Percentiles rank a stretch among this genome's conserved stretches.
phyloP scores from a whole-genome alignment of 2,797 vertebrate genomes.

The Sebastes cheni region DNA sequence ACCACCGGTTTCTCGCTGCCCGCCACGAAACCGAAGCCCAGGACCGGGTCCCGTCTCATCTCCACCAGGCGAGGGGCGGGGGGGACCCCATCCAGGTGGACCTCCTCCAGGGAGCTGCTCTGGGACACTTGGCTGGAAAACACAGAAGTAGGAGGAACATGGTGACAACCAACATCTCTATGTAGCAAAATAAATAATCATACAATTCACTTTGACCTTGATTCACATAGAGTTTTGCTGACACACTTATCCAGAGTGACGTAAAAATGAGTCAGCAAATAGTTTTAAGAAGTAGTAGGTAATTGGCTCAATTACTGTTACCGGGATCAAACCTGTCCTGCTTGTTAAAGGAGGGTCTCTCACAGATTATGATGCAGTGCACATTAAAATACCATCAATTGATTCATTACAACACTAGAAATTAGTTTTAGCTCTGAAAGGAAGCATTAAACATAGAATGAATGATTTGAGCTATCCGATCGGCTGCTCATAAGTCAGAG shows the following conservation, averaged over 20 bases:
- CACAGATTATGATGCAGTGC: neutral
- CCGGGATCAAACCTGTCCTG: neutral
- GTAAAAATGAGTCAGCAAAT: constrained; percentile 30
- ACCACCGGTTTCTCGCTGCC: constrained; percentile 98
- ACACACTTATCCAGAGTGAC: neutral
- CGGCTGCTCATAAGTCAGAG: constrained; percentile 45
- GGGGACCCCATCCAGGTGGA: constrained; percentile 89
- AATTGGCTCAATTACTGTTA: constrained; percentile 5
- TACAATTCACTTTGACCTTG: neutral
- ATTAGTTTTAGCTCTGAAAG: constrained; percentile 20
- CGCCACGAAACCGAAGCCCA: constrained; percentile 97
- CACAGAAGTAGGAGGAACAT: neutral
- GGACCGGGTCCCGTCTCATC: constrained; percentile 96
- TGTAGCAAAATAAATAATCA: neutral
- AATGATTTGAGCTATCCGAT: constrained; percentile 12
- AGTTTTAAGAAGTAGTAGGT: neutral
- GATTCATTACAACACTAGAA: neutral
- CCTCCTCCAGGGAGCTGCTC: constrained; percentile 92
- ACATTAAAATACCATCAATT: constrained; percentile 32
- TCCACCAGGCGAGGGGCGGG: constrained; percentile 93
- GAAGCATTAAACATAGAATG: constrained; percentile 20
- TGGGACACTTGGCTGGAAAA: constrained; percentile 91
- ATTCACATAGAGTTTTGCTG: neutral
- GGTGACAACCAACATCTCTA: neutral
- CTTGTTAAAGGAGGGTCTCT: neutral